A percentile compares a stretch with the other conserved stretches of the same genome.
These are phyloP conservation scores for Drosophila basisetae DNA, from an alignment of 2,888 invertebrate genomes.

Conservation along the genomic window DNA sequence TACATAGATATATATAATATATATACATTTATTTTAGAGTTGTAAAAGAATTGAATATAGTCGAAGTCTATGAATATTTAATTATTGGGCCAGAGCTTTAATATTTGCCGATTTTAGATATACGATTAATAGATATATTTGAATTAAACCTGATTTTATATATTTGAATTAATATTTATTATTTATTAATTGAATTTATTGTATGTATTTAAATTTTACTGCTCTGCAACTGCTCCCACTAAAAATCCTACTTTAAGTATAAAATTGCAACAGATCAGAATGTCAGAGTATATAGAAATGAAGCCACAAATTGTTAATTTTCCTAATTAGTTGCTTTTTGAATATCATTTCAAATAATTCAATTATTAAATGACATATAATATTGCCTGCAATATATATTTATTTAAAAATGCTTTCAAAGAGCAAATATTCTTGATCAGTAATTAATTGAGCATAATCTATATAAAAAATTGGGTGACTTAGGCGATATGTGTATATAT, in stretches of 20 bases:
- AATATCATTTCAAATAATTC: background rate
- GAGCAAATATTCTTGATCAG: background rate
- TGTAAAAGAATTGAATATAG: background rate
- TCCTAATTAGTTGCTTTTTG: background rate
- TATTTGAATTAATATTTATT: background rate
- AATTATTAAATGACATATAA: background rate
- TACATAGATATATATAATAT: background rate
- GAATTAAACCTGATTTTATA: background rate
- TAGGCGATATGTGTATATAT: background rate
- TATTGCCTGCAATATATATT: background rate
- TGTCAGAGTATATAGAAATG: background rate
- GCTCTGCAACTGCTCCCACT: background rate
- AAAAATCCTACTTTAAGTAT: background rate
- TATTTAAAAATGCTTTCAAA: background rate
- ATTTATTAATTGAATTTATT: background rate
- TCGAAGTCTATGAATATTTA: background rate
- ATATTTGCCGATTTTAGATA: background rate
- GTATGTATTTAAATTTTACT: background rate
- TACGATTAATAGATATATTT: background rate
- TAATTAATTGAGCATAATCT: background rate
- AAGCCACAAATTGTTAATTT: background rate
- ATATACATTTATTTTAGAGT: conserved; percentile 11
- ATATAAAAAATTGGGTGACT: background rate
- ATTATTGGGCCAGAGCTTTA: background rate
- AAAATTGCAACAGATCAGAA: background rate